Conservation (phyloP, 2,797 vertebrate species). For the Ptychadena robeensis region DNA sequence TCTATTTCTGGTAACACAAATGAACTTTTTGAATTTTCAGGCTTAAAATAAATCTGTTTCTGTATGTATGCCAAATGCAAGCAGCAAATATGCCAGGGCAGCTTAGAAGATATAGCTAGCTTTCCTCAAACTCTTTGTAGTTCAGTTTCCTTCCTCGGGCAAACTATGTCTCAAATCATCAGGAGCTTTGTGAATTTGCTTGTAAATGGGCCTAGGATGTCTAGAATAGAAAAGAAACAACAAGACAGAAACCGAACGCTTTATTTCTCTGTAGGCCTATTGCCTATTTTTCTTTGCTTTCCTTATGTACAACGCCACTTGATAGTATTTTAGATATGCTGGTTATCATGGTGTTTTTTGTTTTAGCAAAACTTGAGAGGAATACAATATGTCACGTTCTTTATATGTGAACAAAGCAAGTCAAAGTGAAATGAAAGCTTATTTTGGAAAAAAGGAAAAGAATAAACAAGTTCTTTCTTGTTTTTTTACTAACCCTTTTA, state of each 20-base stretch:
- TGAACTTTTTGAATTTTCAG: conserved; percentile 36
- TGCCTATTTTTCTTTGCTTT: conserved; percentile 24
- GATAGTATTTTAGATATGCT: conserved; percentile 38
- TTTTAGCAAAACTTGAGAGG: conserved; percentile 28
- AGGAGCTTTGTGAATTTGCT: conserved; percentile 40
- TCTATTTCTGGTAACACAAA: conserved; percentile 38
- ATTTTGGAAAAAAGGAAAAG: not conserved
- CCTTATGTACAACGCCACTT: conserved; percentile 20
- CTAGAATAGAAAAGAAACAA: conserved; percentile 8
- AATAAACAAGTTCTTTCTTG: not conserved
- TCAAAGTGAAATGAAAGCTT: not conserved
- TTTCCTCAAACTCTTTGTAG: conserved; percentile 31
- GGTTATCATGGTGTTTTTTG: conserved; percentile 35
- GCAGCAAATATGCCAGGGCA: conserved; percentile 45
- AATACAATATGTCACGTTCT: conserved; percentile 28
- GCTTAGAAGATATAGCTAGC: conserved; percentile 37
- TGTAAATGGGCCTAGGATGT: conserved; percentile 12
- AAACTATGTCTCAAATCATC: conserved; percentile 35
- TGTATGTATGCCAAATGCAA: conserved; percentile 39
- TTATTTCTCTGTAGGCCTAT: not conserved
- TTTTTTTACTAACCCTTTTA: not conserved
- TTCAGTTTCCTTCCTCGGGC: conserved; percentile 17
- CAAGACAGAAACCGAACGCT: not conserved
- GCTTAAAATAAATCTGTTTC: conserved; percentile 30
- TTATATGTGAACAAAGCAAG: conserved; percentile 29